phyloP scores from a whole-genome alignment of 2,797 vertebrate genomes.

The Manis pentadactyla region DNA sequence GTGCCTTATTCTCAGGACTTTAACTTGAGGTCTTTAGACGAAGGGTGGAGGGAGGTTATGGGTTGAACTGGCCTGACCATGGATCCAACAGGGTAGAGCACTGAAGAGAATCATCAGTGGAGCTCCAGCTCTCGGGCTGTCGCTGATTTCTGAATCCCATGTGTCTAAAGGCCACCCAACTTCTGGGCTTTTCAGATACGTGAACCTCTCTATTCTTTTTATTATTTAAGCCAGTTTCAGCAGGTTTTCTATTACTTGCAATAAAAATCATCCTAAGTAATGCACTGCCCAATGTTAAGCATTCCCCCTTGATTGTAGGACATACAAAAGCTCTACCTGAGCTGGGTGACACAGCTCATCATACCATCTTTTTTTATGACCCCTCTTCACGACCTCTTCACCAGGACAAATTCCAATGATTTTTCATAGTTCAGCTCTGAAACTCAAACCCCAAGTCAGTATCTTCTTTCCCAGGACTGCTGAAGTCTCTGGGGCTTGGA shows the following conservation, averaged over 20 bases:
- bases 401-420: conserved; percentile 42
- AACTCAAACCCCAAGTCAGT: not conserved
- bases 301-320: not conserved
- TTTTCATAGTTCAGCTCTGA: conserved; percentile 54
- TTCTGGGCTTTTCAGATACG: not conserved
- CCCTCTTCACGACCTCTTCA: conserved; percentile 44
- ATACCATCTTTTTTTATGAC: not conserved
- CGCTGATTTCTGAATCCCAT: not conserved
- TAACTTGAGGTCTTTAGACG: not conserved
- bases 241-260: not conserved
- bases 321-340: not conserved
- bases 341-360: not conserved
- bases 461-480: conserved; percentile 25
- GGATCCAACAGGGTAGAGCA: not conserved
- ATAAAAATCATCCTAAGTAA: not conserved
- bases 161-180: not conserved
- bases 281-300: not conserved
- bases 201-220: not conserved
- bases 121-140: not conserved
- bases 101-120: not conserved
- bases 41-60: not conserved
- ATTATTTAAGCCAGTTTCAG: not conserved
- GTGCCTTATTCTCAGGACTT: not conserved
- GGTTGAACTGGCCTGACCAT: not conserved
- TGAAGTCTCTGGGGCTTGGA: not conserved